Evolutionary conservation across 2,888 invertebrate genomes (phyloP), one percentile per base, ranked within the genome.

Genomic region (Trisateles emortualis): DNA sequence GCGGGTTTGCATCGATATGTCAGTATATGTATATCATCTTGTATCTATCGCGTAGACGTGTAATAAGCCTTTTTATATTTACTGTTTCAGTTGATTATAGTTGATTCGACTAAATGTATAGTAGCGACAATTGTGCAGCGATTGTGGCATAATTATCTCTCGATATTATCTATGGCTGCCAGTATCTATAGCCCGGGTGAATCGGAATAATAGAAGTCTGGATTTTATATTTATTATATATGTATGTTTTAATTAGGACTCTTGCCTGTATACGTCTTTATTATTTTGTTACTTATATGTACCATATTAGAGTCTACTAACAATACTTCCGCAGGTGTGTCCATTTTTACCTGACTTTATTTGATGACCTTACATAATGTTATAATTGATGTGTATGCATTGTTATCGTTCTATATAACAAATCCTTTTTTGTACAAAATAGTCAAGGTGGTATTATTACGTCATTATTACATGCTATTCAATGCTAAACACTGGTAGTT

Each of bases 191-290:
- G 24, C 22, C 38, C 14, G 26, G 26, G 48, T 26, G 35, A 35
- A 35, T 29, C 17, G 35, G 40, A 33, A 53, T 42, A 33, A 51
- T 42, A 30, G 16, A 39, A 26, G 42, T 46, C 43, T 53, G 52
- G 52, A 40, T 24, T 54, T 48, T 26, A 55, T 60, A 51, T 69
- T 52, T 60, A 55, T 60, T 51, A 0, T 49, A n/a, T 19, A 36
- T 42, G 19, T 42, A 53, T 26, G 38, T 43, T 33, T 46, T 46
- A 58, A 44, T 42, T 47, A 54, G 22, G 35, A 45, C 13, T 11
- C 33, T 17, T 40, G 35, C 17, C 17, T 41, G 29, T 52, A n/a
- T n/a, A 50, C 10, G 38, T 29, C 17, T 39, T 30, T 47, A 53
- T 42, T 38, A 41, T 51, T 30, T 3, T 48, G 13, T 47, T 39